Base-by-base conservation (phyloP, 2,113 vertebrate species). In the Ploceus nigricollis region DNA sequence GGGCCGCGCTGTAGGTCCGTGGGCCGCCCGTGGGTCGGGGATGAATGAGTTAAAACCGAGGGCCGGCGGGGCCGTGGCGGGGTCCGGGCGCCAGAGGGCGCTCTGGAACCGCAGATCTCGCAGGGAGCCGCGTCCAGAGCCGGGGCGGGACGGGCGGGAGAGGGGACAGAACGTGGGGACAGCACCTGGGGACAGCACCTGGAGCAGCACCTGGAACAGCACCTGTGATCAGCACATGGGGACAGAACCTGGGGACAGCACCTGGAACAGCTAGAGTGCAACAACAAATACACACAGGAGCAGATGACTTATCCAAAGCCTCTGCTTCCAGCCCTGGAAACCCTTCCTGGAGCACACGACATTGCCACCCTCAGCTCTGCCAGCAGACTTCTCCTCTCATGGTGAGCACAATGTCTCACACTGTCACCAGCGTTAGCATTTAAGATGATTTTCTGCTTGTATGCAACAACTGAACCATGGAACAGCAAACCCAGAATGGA, bases 31-130 rank as follows among this genome's bases (percentile, higher is more conserved):
- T 10, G n/a, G 45, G 3, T 22, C 35, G 57, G 58, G 24, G 24
- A 19, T 6, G 58, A 60, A 60, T 3, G 40, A 11, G 70, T 4
- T 42, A 20, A 14, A 18, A 13, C 22, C 28, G 22, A 25, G 66
- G 53, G n/a, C 11, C 2, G 33, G 64, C 6, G 8, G 21, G 72
- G 93, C 89, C 27, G 5, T 28, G 92, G 78, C 63, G 63, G 5
- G 2, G 13, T 53, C 5, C 71, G 75, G 28, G 39, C 98, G 94
- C 85, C 95, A 98, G 98, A 97, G 97, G 97, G 98, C 96, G 94
- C 97, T 94, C 75, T 8, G 87, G 78, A 93, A 87, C 85, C 68
- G 70, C 97, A 12, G 33, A 79, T 91, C 30, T 15, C 11, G 10
- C 58, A 35, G 31, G 13, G 53, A 82, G 17, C 28, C 27, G 27